A percentile compares a stretch with the other conserved stretches of the same genome.
phyloP scores from a whole-genome alignment of 2,888 invertebrate genomes.

The Myopa testacea region DNA sequence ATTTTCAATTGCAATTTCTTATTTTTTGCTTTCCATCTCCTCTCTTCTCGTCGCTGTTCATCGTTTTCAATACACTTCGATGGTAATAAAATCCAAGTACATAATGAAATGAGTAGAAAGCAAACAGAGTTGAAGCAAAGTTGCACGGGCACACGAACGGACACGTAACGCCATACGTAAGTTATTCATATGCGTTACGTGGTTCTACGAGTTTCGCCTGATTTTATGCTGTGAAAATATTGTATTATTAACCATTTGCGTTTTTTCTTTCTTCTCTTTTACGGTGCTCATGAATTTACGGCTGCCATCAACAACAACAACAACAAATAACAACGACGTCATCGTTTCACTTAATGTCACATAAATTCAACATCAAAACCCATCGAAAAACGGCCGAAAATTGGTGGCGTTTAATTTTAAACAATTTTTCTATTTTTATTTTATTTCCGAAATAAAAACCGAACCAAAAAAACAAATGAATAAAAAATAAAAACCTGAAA shows the following conservation, averaged over 20 bases:
- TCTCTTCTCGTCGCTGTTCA: background rate
- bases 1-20: background rate
- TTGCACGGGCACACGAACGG: background rate
- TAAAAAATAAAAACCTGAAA: constrained; percentile 24
- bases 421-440: background rate
- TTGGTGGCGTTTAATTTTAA: background rate
- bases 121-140: constrained; percentile 2
- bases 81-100: constrained; percentile 28
- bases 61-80: background rate
- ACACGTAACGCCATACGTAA: background rate
- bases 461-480: background rate
- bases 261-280: constrained; percentile 6
- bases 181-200: constrained; percentile 14
- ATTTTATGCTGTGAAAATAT: background rate
- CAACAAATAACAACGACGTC: constrained; percentile 41
- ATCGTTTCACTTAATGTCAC: constrained; percentile 43
- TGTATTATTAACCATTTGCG: constrained; percentile 11
- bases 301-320: constrained; percentile 35
- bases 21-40: background rate
- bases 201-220: constrained; percentile 6
- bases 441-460: background rate
- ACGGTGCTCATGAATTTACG: constrained; percentile 36
- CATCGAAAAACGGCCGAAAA: background rate
- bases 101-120: constrained; percentile 29
- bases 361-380: constrained; percentile 7